These are phyloP conservation scores for Melitaea cinxia DNA, from an alignment of 1,140 invertebrate genomes.

Conservation along the genomic window DNA sequence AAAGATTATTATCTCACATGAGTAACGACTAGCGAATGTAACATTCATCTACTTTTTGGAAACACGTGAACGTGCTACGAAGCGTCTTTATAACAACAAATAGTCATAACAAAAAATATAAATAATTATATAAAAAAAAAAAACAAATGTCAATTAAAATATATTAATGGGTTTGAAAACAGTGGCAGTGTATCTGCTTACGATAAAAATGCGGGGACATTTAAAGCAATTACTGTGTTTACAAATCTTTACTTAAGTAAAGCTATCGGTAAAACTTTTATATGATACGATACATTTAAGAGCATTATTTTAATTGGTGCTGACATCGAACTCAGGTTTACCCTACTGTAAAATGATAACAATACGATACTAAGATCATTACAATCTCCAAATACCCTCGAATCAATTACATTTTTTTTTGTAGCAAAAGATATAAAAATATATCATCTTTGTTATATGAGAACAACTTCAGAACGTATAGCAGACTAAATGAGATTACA, in stretches of 20 bases:
- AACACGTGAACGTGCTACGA: conserved; percentile 51
- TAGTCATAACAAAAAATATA: conserved; percentile 64
- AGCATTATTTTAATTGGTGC: conserved; percentile 13
- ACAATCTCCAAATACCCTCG: conserved; percentile 4
- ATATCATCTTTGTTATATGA: conserved; percentile 29
- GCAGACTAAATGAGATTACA: conserved; percentile 38
- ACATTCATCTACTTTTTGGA: conserved; percentile 46
- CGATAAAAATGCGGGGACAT: conserved; percentile 25
- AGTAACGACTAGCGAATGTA: conserved; percentile 69
- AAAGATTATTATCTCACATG: conserved; percentile 49
- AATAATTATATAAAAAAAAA: conserved; percentile 39
- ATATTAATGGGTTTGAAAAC: conserved; percentile 42
- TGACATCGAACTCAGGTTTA: conserved; percentile 9
- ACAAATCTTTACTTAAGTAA: not conserved
- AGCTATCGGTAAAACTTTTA: conserved; percentile 12
- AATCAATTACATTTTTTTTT: conserved; percentile 24
- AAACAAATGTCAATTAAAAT: conserved; percentile 52
- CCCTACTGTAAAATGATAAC: conserved; percentile 13
- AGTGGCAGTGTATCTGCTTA: conserved; percentile 52
- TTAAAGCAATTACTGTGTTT: conserved; percentile 25
- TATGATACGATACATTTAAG: conserved; percentile 13
- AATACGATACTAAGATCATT: conserved; percentile 4
- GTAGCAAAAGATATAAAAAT: conserved; percentile 39
- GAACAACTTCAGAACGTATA: conserved; percentile 23
- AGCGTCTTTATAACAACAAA: conserved; percentile 61